Percentiles rank a stretch among this genome's conserved stretches.
Evolutionary conservation across 2,888 invertebrate species (phyloP).

Genomic region (Tanytarsus gracilentus): DNA sequence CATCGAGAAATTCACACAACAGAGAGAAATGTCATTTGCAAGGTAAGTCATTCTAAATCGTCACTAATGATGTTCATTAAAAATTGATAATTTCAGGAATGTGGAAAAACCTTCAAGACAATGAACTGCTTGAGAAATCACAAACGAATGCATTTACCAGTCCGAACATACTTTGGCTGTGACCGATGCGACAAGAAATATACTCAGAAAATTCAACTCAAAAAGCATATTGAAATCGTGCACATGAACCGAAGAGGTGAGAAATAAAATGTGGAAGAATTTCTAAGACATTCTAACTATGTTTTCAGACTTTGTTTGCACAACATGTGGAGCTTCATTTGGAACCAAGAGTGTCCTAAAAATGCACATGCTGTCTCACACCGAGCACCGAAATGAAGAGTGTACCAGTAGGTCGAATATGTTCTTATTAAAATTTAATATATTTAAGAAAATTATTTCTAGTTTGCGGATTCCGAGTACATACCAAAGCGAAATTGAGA

Average conservation of each 20-base stretch:
- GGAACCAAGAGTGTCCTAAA: slow-evolving; percentile 14
- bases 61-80: neutral
- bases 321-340: slow-evolving; percentile 14
- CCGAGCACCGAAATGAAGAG: neutral
- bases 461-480: slow-evolving; percentile 3
- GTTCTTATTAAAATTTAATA: neutral
- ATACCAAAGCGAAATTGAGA: slow-evolving; percentile 18
- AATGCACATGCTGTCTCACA: slow-evolving; percentile 10
- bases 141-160: slow-evolving; percentile 3
- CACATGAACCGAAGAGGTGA: slow-evolving; percentile 11
- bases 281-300: neutral
- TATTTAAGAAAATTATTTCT: neutral
- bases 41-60: neutral
- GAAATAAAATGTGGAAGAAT: neutral
- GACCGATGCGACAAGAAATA: slow-evolving; percentile 20
- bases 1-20: slow-evolving; percentile 5
- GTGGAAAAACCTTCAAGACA: slow-evolving; percentile 15
- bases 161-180: slow-evolving; percentile 5
- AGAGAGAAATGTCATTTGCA: neutral
- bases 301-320: neutral
- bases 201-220: slow-evolving; percentile 20
- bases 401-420: neutral
- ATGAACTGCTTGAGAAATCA: slow-evolving; percentile 20
- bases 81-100: neutral
- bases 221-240: slow-evolving; percentile 20